These are phyloP conservation scores for Ectropis crepuscularia DNA, from an alignment of 2,888 invertebrate species.

Conservation along the genomic window DNA sequence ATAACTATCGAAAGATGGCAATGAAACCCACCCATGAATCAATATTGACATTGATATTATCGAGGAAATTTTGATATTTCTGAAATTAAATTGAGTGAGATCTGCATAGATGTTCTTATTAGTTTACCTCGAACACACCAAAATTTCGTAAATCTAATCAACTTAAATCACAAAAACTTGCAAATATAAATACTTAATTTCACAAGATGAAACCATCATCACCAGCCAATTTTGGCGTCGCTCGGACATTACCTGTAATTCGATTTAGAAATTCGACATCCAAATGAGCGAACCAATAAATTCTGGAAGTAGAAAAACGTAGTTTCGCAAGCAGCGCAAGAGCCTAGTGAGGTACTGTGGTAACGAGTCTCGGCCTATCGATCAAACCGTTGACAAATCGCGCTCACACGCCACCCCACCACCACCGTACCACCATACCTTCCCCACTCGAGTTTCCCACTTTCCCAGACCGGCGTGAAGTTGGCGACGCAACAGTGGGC, in stretches of 20 bases:
- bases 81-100: too few species aligned
- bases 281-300: constrained; percentile 27
- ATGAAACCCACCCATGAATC: too few species aligned
- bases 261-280: constrained; percentile 34
- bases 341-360: constrained; percentile 9
- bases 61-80: too few species aligned
- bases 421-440: constrained; percentile 54
- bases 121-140: background rate
- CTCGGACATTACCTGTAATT: constrained; percentile 31
- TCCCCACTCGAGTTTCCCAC: constrained; percentile 75
- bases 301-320: constrained; percentile 37
- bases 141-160: background rate
- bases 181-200: constrained; percentile 7
- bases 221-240: constrained; percentile 27
- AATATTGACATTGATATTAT: too few species aligned
- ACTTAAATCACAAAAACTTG: background rate
- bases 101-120: too few species aligned
- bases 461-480: constrained; percentile 73
- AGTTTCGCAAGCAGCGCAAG: constrained; percentile 35
- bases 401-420: constrained; percentile 58
- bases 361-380: constrained; percentile 42
- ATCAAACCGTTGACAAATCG: constrained; percentile 57
- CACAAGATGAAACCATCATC: constrained; percentile 9
- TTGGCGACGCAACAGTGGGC: constrained; percentile 68
- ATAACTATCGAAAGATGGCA: too few species aligned